Conservation (phyloP, 2,888 invertebrate species). For the Atethmia centrago region DNA sequence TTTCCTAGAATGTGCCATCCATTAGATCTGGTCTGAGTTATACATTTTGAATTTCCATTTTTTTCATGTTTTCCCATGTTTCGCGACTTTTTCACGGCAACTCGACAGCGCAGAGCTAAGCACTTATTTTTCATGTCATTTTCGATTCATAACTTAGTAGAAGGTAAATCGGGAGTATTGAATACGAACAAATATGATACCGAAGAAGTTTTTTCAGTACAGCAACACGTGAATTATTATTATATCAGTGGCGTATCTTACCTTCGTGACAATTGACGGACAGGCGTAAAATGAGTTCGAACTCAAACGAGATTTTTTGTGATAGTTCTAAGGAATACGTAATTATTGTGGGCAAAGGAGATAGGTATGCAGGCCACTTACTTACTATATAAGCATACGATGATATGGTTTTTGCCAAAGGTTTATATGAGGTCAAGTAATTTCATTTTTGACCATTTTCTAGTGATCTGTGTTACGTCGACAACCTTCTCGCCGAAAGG, state of each 20-base stretch:
- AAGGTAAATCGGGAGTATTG: slow-evolving; percentile 21
- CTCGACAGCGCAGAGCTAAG: slow-evolving; percentile 23
- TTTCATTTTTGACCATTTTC: not conserved
- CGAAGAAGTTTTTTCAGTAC: slow-evolving; percentile 2
- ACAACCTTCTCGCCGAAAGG: not conserved
- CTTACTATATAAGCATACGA: not conserved
- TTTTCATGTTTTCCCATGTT: slow-evolving; percentile 33
- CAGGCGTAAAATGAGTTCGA: slow-evolving; percentile 47
- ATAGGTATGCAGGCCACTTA: slow-evolving; percentile 9
- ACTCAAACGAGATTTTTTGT: slow-evolving; percentile 39
- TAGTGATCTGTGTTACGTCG: not conserved
- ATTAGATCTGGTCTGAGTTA: slow-evolving; percentile 23
- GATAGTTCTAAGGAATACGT: slow-evolving; percentile 23
- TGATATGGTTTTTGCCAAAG: not conserved
- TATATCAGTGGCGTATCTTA: slow-evolving; percentile 40
- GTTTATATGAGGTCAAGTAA: not conserved
- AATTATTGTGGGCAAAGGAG: not conserved
- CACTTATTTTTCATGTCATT: slow-evolving; percentile 42
- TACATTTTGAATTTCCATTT: slow-evolving; percentile 26
- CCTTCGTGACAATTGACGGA: slow-evolving; percentile 61
- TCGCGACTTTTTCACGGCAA: slow-evolving; percentile 17
- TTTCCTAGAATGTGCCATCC: not conserved
- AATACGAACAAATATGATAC: slow-evolving; percentile 25
- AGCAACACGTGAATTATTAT: slow-evolving; percentile 41
- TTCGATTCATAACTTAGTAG: slow-evolving; percentile 39